Base-by-base conservation (phyloP, 2,888 invertebrate species). In the Temnothorax rugatulus region DNA sequence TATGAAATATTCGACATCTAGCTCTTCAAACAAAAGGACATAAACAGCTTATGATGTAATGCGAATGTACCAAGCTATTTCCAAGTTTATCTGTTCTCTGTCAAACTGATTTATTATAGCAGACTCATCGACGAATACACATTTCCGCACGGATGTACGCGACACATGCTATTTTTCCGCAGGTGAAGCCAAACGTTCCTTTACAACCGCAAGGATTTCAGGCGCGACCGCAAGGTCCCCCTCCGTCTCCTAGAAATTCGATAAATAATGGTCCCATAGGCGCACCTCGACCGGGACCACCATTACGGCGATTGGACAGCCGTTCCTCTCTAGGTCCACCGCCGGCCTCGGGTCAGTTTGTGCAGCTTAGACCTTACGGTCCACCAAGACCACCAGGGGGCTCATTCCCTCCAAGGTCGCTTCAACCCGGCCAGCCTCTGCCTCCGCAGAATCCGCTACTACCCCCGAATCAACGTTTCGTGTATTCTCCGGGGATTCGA, bases 281-380 rank as follows among this genome's bases (percentile, higher is more conserved):
- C 94, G 96, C 87, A 95, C 96, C 74, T 91, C 96, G 85, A 93
- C 86, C 90, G 54, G 96, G 96, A 96, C 96, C 73, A 95, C 91
- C 95, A 95, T 84, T 94, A 91, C 68, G 92, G 93, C 87, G 95
- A 95, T 74, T 96, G 95, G 96, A 91, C 95, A 69, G 94, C 94
- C 83, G 95, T 95, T 71, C 94, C 95, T 75, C 88, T 93, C 59
- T 94, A 95, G 89, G 96, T 95, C 88, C 88, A 11, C 95, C 38
- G 95, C 95, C 38, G 95, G 88, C 96, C 95, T 76, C 91, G 11
- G 95, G 79, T 93, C 90, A 91, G 38, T 85, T 83, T 21, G 71
- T 34, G 0, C 88, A 93, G 74, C 91, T 92, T 4, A 82, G 91
- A 52, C 86, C 91, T 7, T 89, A 90, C 87, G 91, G 89, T 41